phyloP scores from a whole-genome alignment of 2,888 invertebrate genomes.

The Drosophila stalkeri region DNA sequence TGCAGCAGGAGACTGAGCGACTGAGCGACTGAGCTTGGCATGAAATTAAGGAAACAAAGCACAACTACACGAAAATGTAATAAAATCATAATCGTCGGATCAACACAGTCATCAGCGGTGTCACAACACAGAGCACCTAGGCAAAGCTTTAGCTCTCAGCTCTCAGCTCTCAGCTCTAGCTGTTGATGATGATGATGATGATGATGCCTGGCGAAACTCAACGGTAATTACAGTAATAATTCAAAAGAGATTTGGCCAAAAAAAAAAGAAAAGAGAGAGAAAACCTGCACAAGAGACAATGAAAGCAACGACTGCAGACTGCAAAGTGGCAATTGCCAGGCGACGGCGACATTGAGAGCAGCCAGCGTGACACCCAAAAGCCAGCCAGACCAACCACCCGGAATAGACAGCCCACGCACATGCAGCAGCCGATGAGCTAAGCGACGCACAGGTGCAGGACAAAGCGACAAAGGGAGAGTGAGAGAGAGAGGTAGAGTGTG shows the following conservation, averaged over 20 bases:
- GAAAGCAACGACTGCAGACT: constrained; percentile 50
- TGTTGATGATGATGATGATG: constrained; percentile 8
- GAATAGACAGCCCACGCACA: constrained; percentile 44
- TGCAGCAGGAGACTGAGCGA: constrained; percentile 15
- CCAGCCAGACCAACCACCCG: constrained; percentile 5
- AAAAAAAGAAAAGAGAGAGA: constrained; percentile 19
- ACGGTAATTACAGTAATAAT: constrained; percentile 84
- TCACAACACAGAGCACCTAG: constrained; percentile 72
- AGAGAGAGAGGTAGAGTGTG: constrained; percentile 6
- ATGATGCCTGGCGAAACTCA: constrained; percentile 62
- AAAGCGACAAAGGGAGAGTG: constrained; percentile 27
- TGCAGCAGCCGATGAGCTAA: constrained; percentile 73
- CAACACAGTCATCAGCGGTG: constrained; percentile 84
- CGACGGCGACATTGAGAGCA: constrained; percentile 47
- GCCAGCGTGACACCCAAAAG: constrained; percentile 52
- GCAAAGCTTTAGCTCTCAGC: constrained; percentile 3
- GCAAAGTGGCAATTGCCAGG: constrained; percentile 73
- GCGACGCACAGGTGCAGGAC: constrained; percentile 78
- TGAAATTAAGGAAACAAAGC: constrained; percentile 76
- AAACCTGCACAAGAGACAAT: constrained; percentile 67
- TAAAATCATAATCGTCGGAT: constrained; percentile 85
- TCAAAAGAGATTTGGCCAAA: constrained; percentile 82
- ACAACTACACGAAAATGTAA: constrained; percentile 81
- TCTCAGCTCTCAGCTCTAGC: constrained; percentile 3
- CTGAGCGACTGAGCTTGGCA: constrained; percentile 22